Evolutionary conservation across 2,797 vertebrate species (phyloP).

Genomic region (Sitta carolinensis): DNA sequence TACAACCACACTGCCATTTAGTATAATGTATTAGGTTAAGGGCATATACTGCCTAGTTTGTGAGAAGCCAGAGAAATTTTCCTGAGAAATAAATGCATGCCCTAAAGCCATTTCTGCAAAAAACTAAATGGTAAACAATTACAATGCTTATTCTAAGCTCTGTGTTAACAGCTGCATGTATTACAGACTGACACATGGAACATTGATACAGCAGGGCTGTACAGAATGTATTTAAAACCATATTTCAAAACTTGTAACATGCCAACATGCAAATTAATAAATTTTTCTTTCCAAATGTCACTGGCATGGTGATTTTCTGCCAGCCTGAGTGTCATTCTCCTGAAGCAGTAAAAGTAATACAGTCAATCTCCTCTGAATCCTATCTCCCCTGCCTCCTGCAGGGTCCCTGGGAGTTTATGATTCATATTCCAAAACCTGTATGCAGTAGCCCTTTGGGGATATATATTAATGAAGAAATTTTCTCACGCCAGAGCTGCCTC

Average conservation of each 20-base stretch:
- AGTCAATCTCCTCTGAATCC: constrained; percentile 68
- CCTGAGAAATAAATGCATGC: constrained; percentile 55
- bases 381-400: constrained; percentile 61
- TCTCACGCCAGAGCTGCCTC: constrained; percentile 67
- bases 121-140: constrained; percentile 70
- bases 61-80: constrained; percentile 61
- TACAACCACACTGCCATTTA: constrained; percentile 31
- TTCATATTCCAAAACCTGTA: constrained; percentile 70
- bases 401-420: constrained; percentile 65
- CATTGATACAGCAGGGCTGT: constrained; percentile 11
- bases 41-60: constrained; percentile 17
- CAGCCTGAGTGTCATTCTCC: constrained; percentile 55
- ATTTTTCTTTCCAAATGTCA: constrained; percentile 72
- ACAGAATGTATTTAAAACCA: constrained; percentile 38
- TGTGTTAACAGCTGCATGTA: constrained; percentile 56
- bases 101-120: constrained; percentile 58
- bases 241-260: constrained; percentile 68
- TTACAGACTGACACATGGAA: constrained; percentile 15
- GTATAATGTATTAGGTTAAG: constrained; percentile 16
- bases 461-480: constrained; percentile 78
- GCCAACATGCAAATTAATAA: constrained; percentile 73
- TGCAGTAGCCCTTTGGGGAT: constrained; percentile 65
- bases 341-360: constrained; percentile 63
- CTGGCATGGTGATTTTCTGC: constrained; percentile 64
- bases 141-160: constrained; percentile 61